phyloP scores from a whole-genome alignment of 2,797 vertebrate genomes.

The Pantherophis alleghaniensis region DNA sequence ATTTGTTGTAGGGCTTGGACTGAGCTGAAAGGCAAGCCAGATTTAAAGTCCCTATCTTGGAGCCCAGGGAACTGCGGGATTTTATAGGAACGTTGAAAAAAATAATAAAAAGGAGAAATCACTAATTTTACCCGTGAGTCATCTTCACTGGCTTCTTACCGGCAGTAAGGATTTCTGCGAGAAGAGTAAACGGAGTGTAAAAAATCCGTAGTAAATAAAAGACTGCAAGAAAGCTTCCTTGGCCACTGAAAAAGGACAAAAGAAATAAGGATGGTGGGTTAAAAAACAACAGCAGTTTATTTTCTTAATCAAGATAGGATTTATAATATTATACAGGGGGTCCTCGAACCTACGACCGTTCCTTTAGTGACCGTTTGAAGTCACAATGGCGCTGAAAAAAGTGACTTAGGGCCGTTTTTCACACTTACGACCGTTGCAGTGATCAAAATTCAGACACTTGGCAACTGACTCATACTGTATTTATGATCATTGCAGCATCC shows the following conservation, averaged over 20 bases:
- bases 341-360: no score
- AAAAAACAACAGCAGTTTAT: neutral
- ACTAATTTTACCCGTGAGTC: neutral
- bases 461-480: no score
- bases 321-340: neutral
- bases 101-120: no score
- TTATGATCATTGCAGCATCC: neutral
- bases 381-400: no score
- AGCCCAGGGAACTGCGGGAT: neutral
- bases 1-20: neutral
- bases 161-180: constrained; percentile 95
- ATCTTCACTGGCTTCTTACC: constrained; percentile 73
- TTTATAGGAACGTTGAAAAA: neutral
- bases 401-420: no score
- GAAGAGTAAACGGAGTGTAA: constrained; percentile 93
- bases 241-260: constrained; percentile 79
- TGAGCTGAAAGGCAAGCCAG: neutral
- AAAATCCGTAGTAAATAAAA: constrained; percentile 97
- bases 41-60: neutral
- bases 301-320: neutral
- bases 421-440: no score
- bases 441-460: no score
- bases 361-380: no score
- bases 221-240: constrained; percentile 94
- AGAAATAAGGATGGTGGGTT: constrained; percentile 24